Conservation (phyloP, 2,797 vertebrate genomes). For the Rhodeus uyekii region DNA sequence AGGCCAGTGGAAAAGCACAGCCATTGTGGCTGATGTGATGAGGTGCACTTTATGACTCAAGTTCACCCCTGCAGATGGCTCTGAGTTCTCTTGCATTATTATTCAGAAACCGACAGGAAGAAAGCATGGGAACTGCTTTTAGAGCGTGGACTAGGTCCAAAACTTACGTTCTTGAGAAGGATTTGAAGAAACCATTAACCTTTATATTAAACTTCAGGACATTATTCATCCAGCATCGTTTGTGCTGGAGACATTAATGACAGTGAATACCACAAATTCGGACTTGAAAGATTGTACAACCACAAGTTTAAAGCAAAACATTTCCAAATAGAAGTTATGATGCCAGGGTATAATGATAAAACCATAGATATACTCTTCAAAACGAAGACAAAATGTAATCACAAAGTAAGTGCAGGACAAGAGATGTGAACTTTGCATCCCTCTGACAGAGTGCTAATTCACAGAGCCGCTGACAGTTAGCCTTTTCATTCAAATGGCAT, state of each 20-base stretch:
- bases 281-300: not conserved
- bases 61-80: conserved; percentile 15
- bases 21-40: conserved; percentile 30
- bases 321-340: not conserved
- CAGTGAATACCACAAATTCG: not conserved
- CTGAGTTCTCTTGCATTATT: not conserved
- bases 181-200: not conserved
- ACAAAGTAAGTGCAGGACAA: not conserved
- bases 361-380: not conserved
- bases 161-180: not conserved
- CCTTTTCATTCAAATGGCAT: conserved; percentile 10
- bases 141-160: conserved; percentile 2
- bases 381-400: not conserved
- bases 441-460: not conserved
- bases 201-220: not conserved
- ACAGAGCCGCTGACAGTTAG: not conserved
- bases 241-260: not conserved
- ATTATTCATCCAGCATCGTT: not conserved
- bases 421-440: not conserved
- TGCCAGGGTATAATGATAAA: not conserved
- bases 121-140: conserved; percentile 34
- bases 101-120: conserved; percentile 30
- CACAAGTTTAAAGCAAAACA: not conserved
- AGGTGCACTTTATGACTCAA: conserved; percentile 9
- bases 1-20: conserved; percentile 48